Conservation (phyloP, 2,113 vertebrate species). For the Arizona elegans region DNA sequence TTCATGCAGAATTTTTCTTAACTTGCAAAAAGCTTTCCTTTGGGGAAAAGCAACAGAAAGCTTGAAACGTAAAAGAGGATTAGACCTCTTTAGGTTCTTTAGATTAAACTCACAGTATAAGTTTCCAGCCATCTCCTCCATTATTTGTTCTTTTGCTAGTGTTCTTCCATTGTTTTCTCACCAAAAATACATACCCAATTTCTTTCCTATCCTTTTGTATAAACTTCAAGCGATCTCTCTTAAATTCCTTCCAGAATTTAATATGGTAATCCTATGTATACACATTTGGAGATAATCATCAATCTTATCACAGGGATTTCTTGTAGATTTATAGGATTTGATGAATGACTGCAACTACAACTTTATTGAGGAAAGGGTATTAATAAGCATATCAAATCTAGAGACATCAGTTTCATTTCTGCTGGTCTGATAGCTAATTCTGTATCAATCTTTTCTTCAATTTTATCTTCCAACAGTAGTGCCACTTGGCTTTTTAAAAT, state of each 20-base stretch:
- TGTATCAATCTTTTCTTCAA: background rate
- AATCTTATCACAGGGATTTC: background rate
- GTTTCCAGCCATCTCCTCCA: background rate
- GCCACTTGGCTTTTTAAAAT: background rate
- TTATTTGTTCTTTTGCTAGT: background rate
- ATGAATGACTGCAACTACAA: background rate
- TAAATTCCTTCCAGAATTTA: background rate
- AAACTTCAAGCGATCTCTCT: background rate
- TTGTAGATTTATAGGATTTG: background rate
- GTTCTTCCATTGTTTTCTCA: background rate
- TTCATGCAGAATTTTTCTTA: background rate
- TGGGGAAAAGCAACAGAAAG: background rate
- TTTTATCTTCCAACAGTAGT: background rate
- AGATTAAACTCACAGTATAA: background rate
- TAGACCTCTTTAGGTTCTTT: background rate
- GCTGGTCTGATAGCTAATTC: background rate
- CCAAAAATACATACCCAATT: background rate
- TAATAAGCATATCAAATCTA: background rate
- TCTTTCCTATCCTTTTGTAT: background rate
- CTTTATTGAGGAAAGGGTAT: background rate
- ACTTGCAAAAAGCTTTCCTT: background rate
- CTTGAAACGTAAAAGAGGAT: background rate
- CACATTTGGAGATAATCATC: background rate
- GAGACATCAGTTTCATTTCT: background rate
- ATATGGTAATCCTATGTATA: background rate